Evolutionary conservation across 1,140 invertebrate species (phyloP), one percentile per base, ranked within the genome.

Genomic region (Tenebrio molitor): DNA sequence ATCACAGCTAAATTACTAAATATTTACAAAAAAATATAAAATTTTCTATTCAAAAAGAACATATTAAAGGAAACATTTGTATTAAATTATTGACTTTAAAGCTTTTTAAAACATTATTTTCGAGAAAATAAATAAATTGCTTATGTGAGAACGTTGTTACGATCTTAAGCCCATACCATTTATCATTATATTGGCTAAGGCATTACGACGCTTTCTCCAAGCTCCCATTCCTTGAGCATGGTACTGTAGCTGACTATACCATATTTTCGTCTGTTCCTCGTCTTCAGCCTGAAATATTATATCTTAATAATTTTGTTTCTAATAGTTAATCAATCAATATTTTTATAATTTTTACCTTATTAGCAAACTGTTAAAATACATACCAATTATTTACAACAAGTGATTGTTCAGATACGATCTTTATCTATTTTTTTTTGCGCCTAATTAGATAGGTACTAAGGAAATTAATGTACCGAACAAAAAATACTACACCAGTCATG

Each of bases 101-200:
- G 72, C 72, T 73, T 36, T 62, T 19, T 8, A 15, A n/a, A 58
- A 58, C 23, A 14, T 29, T 58, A 29, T 29, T 29, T 29, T 58
- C 21, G 29, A 39, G 2, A 39, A 39, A 39, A n/a, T 58, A 58
- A 58, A 25, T 29, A 58, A 6, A 25, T 29, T 25, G 50, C 21
- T 58, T 46, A 6, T 19, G 16, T 46, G 17, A 46, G 42, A 46
- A 19, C 15, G 4, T 46, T 46, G 66, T 74, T 83, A 85, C 2
- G 83, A 82, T 67, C 85, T 71, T 19, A 84, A 75, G 36, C 83
- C 86, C 91, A 93, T 93, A 19, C 93, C 93, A 81, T 95, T 96
- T 78, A 96, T 96, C 95, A 97, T 97, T 72, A 98, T 97, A 83
- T 98, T 97, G 25, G 95, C 95, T 71, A 98, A 85, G 0, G 95